Conservation (phyloP, 2,888 invertebrate genomes). For the Incurvaria masculella region DNA sequence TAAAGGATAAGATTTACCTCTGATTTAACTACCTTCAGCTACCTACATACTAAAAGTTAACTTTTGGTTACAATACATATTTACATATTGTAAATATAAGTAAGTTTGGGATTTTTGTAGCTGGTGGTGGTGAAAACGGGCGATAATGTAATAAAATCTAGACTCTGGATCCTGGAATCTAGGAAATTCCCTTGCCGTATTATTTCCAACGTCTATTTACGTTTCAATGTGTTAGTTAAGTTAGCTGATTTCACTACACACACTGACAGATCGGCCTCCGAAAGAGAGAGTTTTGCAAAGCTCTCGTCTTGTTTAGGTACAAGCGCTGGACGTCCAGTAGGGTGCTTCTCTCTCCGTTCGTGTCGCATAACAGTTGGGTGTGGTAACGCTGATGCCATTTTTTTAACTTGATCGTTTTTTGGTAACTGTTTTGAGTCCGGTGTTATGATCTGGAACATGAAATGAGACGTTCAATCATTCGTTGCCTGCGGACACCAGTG, state of each 20-base stretch:
- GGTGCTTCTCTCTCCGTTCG: conserved; percentile 26
- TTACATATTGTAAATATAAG: too few relatives aligned
- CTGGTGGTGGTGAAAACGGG: too few relatives aligned
- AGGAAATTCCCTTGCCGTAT: too few relatives aligned
- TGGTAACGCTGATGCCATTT: conserved; percentile 26
- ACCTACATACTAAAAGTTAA: too few relatives aligned
- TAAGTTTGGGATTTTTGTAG: too few relatives aligned
- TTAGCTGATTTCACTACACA: conserved; percentile 15
- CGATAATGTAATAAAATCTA: background rate
- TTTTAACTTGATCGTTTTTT: conserved; percentile 28
- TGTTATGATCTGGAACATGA: conserved; percentile 29
- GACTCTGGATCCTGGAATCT: background rate
- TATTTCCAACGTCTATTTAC: too few relatives aligned
- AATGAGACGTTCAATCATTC: too few relatives aligned
- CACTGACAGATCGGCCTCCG: conserved; percentile 38
- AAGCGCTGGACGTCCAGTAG: conserved; percentile 21
- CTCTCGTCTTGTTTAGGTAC: conserved; percentile 28
- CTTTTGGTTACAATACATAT: too few relatives aligned
- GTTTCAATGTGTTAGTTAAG: too few relatives aligned
- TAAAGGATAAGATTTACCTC: too few relatives aligned
- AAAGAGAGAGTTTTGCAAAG: conserved; percentile 30
- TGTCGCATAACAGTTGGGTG: conserved; percentile 34
- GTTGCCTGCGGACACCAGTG: too few relatives aligned
- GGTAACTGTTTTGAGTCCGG: conserved; percentile 30
- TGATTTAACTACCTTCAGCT: too few relatives aligned